Evolutionary conservation across 2,888 invertebrate genomes (phyloP).

Genomic region (Amiota communis): DNA sequence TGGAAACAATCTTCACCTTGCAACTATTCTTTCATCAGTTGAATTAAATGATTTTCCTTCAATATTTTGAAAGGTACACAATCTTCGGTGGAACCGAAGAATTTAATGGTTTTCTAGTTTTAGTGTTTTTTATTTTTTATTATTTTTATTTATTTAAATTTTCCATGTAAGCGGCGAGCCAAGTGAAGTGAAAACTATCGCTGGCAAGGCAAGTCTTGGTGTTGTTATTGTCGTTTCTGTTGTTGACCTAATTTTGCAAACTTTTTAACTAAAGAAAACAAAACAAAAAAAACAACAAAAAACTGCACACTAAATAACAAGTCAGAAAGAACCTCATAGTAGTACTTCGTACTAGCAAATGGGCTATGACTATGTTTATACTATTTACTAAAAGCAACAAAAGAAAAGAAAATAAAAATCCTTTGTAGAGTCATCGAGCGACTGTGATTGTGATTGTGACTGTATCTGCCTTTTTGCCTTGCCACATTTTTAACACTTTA

Average conservation of each 20-base stretch:
- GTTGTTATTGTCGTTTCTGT: not conserved
- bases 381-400: not conserved
- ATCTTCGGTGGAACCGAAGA: constrained; percentile 41
- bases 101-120: constrained; percentile 35
- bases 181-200: constrained; percentile 25
- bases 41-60: no score
- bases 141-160: constrained; percentile 10
- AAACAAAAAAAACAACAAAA: not conserved
- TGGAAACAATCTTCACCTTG: no score
- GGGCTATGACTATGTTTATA: not conserved
- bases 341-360: not conserved
- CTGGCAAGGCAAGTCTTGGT: not conserved
- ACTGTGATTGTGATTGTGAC: not conserved
- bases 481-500: constrained; percentile 3
- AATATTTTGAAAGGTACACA: constrained; percentile 12
- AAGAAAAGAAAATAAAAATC: constrained; percentile 31
- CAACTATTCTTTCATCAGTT: no score
- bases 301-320: not conserved
- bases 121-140: not conserved
- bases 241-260: constrained; percentile 9
- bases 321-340: not conserved
- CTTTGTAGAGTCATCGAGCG: not conserved
- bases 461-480: not conserved
- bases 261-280: constrained; percentile 6
- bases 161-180: constrained; percentile 11